These are phyloP conservation scores for Thamnophis elegans DNA, from an alignment of 2,797 vertebrate species.

Conservation along the genomic window DNA sequence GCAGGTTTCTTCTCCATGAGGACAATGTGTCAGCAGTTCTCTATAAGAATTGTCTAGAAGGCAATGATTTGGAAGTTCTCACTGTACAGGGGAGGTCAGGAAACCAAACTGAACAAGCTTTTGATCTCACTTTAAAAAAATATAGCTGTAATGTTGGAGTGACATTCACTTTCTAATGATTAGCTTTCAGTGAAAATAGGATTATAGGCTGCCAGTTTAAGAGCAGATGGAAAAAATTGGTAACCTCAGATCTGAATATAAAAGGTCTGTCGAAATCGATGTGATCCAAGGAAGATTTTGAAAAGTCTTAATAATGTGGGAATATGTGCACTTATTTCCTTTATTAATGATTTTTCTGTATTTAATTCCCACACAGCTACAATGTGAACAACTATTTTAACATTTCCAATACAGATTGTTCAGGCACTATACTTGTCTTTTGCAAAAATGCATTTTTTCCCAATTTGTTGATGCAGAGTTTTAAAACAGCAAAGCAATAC, in stretches of 20 bases:
- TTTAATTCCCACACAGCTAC: background rate
- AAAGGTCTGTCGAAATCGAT: background rate
- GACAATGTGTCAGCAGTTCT: conserved; percentile 50
- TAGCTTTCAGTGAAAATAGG: conserved; percentile 17
- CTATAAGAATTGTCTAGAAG: conserved; percentile 61
- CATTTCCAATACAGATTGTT: background rate
- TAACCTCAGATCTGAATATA: background rate
- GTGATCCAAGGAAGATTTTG: background rate
- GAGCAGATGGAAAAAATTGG: conserved; percentile 16
- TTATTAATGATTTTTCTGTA: background rate
- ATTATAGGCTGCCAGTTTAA: conserved; percentile 1
- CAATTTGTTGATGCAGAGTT: background rate
- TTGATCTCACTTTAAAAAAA: conserved; percentile 53
- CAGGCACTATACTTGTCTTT: background rate
- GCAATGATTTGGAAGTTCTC: conserved; percentile 51
- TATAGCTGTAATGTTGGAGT: conserved; percentile 27
- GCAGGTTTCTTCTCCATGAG: conserved; percentile 47
- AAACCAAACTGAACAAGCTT: conserved; percentile 36
- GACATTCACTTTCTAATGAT: conserved; percentile 24
- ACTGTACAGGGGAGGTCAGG: conserved; percentile 32
- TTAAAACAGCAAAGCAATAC: background rate
- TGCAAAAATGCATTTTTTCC: background rate
- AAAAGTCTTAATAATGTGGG: background rate
- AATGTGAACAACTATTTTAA: background rate
- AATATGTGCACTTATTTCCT: background rate